A percentile compares a stretch with the other conserved stretches of the same genome.
Conservation (phyloP, 2,888 invertebrate genomes). For the Aproaerema taeniolella region DNA sequence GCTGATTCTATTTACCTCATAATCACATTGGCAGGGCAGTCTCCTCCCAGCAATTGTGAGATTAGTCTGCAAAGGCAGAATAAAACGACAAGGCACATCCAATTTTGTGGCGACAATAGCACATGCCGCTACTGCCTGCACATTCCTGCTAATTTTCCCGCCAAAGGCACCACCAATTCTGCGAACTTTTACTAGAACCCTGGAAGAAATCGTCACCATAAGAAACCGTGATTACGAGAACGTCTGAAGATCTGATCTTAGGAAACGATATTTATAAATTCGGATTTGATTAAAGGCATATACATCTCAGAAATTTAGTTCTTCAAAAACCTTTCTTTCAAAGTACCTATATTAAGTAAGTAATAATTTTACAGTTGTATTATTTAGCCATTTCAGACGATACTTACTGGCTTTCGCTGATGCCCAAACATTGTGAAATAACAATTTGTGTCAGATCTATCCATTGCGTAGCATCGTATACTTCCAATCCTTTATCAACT, state of each 20-base stretch:
- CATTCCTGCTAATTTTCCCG: constrained; percentile 77
- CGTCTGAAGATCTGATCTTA: no score
- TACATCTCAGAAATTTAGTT: no score
- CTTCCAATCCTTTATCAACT: constrained; percentile 81
- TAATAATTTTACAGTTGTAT: no score
- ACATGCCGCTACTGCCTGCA: constrained; percentile 75
- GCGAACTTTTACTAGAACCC: constrained; percentile 77
- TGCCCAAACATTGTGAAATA: constrained; percentile 72
- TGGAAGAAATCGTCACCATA: constrained; percentile 34
- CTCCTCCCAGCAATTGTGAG: constrained; percentile 78
- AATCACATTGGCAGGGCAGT: constrained; percentile 68
- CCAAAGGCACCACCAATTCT: constrained; percentile 83
- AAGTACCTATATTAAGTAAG: no score
- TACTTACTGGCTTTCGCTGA: constrained; percentile 77
- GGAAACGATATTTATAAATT: not conserved
- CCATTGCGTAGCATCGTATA: constrained; percentile 81
- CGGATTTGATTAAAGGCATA: no score
- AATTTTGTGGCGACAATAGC: constrained; percentile 78
- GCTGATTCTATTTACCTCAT: constrained; percentile 58
- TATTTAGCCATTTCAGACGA: no score
- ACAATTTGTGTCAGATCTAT: constrained; percentile 78
- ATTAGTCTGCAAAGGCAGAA: constrained; percentile 79
- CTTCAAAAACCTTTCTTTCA: no score
- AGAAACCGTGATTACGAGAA: no score
- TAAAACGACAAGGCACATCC: constrained; percentile 78